Conservation (phyloP, 2,113 vertebrate genomes). For the Sigmodon hispidus region DNA sequence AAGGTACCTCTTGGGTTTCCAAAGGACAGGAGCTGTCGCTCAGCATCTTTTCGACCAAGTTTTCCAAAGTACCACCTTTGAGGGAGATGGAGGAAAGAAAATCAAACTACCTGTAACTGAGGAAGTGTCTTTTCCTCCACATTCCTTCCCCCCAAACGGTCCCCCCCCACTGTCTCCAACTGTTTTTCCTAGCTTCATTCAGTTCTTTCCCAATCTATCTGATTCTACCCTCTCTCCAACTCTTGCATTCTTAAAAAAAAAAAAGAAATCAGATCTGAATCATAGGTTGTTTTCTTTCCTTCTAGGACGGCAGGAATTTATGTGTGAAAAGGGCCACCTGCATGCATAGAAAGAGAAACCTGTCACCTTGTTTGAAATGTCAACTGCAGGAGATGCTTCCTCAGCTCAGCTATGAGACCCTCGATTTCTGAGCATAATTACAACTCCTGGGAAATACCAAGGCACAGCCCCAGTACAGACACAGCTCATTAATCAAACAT, state of each 20-base stretch:
- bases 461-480: not conserved
- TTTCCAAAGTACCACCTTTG: conserved; percentile 98
- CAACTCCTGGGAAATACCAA: conserved; percentile 52
- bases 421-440: conserved; percentile 55
- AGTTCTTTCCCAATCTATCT: conserved; percentile 26
- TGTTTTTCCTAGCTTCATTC: not conserved
- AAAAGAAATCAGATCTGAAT: conserved; percentile 40
- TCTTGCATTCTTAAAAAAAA: conserved; percentile 42
- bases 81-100: conserved; percentile 56
- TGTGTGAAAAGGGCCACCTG: conserved; percentile 53
- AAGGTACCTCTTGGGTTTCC: conserved; percentile 96
- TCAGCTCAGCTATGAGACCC: not conserved
- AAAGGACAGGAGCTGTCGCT: conserved; percentile 95
- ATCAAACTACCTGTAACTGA: not conserved
- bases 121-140: not conserved
- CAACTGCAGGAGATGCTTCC: not conserved
- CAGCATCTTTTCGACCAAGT: conserved; percentile 97
- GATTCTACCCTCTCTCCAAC: not conserved
- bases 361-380: conserved; percentile 50
- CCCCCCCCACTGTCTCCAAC: not conserved
- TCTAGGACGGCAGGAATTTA: not conserved
- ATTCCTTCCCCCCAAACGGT: not conserved
- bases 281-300: conserved; percentile 27
- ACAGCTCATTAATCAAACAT: conserved; percentile 29
- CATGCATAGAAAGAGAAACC: conserved; percentile 21